These are phyloP conservation scores for Eptesicus fuscus DNA, from an alignment of 2,113 vertebrate genomes.

Conservation along the genomic window DNA sequence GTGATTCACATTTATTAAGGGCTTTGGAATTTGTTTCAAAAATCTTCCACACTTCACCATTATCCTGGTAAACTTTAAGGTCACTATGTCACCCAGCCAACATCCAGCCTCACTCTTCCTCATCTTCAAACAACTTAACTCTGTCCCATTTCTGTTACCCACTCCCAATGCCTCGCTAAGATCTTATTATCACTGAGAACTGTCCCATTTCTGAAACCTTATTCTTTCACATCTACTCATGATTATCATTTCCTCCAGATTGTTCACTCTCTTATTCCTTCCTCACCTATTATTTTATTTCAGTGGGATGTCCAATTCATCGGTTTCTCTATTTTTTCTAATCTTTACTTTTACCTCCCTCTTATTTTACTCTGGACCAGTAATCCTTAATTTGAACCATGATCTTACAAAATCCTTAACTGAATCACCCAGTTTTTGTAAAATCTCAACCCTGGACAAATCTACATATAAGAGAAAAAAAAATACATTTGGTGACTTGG, in stretches of 20 bases:
- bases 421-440: neutral
- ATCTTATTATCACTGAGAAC: neutral
- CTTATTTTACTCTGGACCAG: neutral
- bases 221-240: neutral
- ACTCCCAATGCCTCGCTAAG: neutral
- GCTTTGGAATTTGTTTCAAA: neutral
- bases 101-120: neutral
- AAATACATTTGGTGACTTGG: neutral
- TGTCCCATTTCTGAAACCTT: neutral
- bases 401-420: neutral
- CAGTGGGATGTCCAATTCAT: neutral
- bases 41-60: neutral
- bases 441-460: neutral
- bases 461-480: neutral
- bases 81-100: neutral
- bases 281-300: neutral
- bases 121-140: neutral
- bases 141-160: neutral
- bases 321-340: neutral
- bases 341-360: neutral
- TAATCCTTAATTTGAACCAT: neutral
- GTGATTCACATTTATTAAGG: neutral
- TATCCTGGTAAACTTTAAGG: neutral
- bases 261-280: too few species aligned
- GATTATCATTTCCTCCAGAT: neutral